Evolutionary conservation across 2,113 vertebrate genomes (phyloP).

Genomic region (Syngnathus floridae): DNA sequence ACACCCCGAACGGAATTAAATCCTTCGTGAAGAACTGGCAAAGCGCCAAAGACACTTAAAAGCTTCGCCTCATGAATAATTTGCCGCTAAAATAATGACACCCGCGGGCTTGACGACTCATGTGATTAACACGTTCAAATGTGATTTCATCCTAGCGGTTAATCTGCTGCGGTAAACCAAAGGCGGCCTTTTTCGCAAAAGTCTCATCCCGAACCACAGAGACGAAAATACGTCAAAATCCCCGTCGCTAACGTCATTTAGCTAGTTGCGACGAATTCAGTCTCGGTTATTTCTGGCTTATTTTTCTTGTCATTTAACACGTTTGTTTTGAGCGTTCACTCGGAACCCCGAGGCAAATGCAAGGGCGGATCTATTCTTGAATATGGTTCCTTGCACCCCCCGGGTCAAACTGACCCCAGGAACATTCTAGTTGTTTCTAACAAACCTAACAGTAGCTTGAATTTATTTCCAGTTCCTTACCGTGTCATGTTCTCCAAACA

Average conservation of each 20-base stretch:
- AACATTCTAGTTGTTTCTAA: no score
- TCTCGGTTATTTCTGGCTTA: not conserved
- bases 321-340: no score
- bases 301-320: no score
- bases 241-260: not conserved
- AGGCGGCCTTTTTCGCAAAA: conserved; percentile 20
- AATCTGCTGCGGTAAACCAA: not conserved
- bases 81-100: conserved; percentile 42
- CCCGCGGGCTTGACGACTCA: conserved; percentile 17
- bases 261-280: not conserved
- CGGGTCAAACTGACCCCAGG: no score
- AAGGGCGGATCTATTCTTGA: no score
- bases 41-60: conserved; percentile 26
- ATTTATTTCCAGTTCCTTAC: no score
- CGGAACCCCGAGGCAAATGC: no score
- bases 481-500: not conserved
- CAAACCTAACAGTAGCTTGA: no score
- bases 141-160: not conserved
- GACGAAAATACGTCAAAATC: not conserved
- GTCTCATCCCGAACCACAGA: not conserved
- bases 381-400: no score
- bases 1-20: conserved; percentile 5
- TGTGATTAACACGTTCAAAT: conserved; percentile 16
- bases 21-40: conserved; percentile 22
- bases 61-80: conserved; percentile 45